Percentiles rank a stretch among this genome's conserved stretches.
phyloP scores from a whole-genome alignment of 2,888 invertebrate genomes.

The Falcaria lacertinaria region DNA sequence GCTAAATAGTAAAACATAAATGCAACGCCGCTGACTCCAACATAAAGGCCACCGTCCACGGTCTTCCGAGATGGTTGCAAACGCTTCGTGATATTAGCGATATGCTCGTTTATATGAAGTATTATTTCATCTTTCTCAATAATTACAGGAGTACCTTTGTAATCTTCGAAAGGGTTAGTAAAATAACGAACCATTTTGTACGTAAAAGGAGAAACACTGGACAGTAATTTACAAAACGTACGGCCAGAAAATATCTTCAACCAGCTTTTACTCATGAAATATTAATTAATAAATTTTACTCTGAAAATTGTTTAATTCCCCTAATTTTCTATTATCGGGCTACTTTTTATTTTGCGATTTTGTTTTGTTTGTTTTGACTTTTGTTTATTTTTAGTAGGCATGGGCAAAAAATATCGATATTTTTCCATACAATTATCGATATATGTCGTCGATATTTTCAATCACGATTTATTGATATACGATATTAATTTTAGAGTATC shows the following conservation, averaged over 20 bases:
- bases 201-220: constrained; percentile 21
- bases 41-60: constrained; percentile 82
- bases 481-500: too few relatives aligned
- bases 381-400: too few relatives aligned
- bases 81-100: constrained; percentile 52
- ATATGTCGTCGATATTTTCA: too few relatives aligned
- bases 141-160: constrained; percentile 23
- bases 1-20: constrained; percentile 87
- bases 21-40: constrained; percentile 85
- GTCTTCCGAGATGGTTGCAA: constrained; percentile 52
- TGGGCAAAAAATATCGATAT: too few relatives aligned
- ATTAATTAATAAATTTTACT: neutral
- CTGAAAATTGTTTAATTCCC: neutral
- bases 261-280: constrained; percentile 28
- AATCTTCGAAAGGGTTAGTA: constrained; percentile 57
- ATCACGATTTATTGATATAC: too few relatives aligned
- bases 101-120: constrained; percentile 46
- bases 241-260: constrained; percentile 18
- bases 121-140: constrained; percentile 40
- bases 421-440: too few relatives aligned
- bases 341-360: constrained; percentile 6
- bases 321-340: neutral
- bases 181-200: constrained; percentile 67
- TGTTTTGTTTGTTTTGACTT: constrained; percentile 3
- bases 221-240: constrained; percentile 29